Evolutionary conservation across 2,888 invertebrate species (phyloP).

Genomic region (Tiliacea aurago): DNA sequence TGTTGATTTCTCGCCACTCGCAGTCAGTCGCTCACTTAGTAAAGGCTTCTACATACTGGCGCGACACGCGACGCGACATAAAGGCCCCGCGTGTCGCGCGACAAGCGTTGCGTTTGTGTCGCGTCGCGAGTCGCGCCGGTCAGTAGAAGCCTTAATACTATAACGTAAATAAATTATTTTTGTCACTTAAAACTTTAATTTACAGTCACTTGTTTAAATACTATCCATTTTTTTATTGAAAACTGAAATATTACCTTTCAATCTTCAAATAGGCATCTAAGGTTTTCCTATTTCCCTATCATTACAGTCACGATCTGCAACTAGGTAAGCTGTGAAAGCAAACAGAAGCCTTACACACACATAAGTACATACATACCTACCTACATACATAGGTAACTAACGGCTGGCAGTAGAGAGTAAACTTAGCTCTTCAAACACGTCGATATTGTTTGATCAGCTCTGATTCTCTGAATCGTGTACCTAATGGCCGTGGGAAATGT

Average conservation of each 20-base stretch:
- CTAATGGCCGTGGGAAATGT: neutral
- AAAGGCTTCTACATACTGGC: too few species aligned
- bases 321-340: constrained; percentile 22
- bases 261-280: neutral
- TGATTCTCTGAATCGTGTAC: constrained; percentile 21
- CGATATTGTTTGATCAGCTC: constrained; percentile 41
- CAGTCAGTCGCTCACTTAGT: too few species aligned
- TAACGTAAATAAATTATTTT: too few species aligned
- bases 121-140: too few species aligned
- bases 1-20: too few species aligned
- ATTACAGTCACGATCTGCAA: neutral
- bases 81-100: too few species aligned
- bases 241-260: neutral
- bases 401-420: constrained; percentile 6
- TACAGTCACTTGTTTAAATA: too few species aligned
- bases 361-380: neutral
- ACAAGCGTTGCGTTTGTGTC: too few species aligned
- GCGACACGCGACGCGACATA: too few species aligned
- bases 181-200: too few species aligned
- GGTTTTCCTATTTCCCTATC: neutral
- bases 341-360: constrained; percentile 41
- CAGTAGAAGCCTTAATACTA: too few species aligned
- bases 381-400: neutral
- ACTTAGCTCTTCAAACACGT: constrained; percentile 29
- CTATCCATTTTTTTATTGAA: neutral